Evolutionary conservation across 30 jellyfish, hydroid and myxozoan genomes (phyloP).

Genomic region (Pelagia noctiluca): DNA sequence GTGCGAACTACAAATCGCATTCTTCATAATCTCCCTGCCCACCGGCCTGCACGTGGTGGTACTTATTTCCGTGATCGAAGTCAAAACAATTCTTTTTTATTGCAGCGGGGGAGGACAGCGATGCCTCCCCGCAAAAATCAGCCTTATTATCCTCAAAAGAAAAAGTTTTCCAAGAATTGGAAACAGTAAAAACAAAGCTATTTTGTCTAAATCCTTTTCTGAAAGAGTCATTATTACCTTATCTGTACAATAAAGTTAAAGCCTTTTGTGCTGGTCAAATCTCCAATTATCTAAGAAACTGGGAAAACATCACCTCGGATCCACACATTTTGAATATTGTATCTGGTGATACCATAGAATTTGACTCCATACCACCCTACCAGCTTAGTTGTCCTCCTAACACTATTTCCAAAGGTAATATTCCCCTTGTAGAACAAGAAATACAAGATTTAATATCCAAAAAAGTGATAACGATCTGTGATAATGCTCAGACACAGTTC

Average conservation of each 20-base stretch:
- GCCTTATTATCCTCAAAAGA: not conserved
- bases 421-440: not conserved
- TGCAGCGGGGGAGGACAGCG: constrained; percentile 54
- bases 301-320: constrained; percentile 18
- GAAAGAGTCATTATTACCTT: not conserved
- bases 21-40: not conserved
- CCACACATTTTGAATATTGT: constrained; percentile 13
- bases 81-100: constrained; percentile 12
- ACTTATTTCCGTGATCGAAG: not conserved
- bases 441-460: constrained; percentile 6
- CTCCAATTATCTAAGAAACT: not conserved
- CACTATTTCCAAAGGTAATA: not conserved
- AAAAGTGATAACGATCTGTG: constrained; percentile 11
- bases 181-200: not conserved
- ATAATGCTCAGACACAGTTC: constrained; percentile 7
- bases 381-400: not conserved
- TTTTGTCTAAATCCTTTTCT: not conserved
- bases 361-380: not conserved
- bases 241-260: not conserved
- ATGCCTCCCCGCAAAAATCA: constrained; percentile 36
- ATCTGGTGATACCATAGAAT: constrained; percentile 14
- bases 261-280: constrained; percentile 33
- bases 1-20: not conserved
- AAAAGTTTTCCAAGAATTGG: not conserved
- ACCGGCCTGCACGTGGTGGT: not conserved